Percentiles rank a stretch among this genome's conserved stretches.
These are phyloP conservation scores for Rugalucina vietnamica DNA, from an alignment of 2,888 invertebrate genomes.

Conservation along the genomic window DNA sequence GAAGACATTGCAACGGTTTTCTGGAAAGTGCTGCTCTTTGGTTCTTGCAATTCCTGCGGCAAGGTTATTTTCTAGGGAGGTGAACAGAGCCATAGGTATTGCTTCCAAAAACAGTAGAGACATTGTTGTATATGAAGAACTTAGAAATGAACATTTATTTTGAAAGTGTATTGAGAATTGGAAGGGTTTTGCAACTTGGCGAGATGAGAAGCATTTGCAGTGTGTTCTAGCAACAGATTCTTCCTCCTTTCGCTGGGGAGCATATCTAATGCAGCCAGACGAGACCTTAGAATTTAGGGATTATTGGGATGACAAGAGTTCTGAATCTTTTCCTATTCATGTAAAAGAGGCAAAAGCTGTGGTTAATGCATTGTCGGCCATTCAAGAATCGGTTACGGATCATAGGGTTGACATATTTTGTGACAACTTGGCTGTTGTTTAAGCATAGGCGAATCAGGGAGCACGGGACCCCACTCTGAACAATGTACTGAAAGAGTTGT, in stretches of 20 bases:
- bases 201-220: constrained; percentile 36
- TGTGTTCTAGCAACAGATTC: constrained; percentile 35
- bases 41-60: constrained; percentile 31
- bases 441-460: constrained; percentile 33
- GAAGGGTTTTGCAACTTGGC: constrained; percentile 39
- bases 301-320: constrained; percentile 20
- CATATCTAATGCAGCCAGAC: constrained; percentile 1
- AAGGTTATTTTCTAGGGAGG: constrained; percentile 38
- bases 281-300: constrained; percentile 25
- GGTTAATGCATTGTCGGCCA: constrained; percentile 6
- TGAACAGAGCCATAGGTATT: constrained; percentile 34
- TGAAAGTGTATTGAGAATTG: constrained; percentile 37
- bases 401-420: constrained; percentile 28
- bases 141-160: constrained; percentile 27
- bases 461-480: constrained; percentile 18
- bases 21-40: constrained; percentile 39
- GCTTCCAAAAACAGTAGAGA: constrained; percentile 30
- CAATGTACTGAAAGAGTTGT: constrained; percentile 26
- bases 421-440: constrained; percentile 39
- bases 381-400: constrained; percentile 10
- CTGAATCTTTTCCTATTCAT: constrained; percentile 37
- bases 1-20: constrained; percentile 37
- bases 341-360: constrained; percentile 35
- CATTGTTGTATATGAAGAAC: constrained; percentile 27
- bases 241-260: constrained; percentile 27